Conservation (phyloP, 1,140 invertebrate species). For the Heterodera schachtii region DNA sequence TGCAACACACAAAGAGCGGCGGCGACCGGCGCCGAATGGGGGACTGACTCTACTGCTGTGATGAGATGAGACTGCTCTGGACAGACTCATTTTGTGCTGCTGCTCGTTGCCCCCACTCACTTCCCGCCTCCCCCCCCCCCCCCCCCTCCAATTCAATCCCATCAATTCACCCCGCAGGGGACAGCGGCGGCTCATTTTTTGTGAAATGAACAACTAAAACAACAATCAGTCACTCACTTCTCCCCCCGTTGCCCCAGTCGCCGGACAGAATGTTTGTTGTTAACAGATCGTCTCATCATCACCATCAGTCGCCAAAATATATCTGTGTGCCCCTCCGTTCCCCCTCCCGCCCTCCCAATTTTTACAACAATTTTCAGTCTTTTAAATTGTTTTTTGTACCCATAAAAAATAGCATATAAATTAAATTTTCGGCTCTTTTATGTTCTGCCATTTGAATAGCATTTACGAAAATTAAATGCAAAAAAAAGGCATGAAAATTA, state of each 20-base stretch:
- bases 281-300: not conserved
- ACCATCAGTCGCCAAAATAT: no score
- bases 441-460: no score
- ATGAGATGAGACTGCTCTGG: no score
- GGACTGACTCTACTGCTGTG: not conserved
- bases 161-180: not conserved
- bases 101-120: not conserved
- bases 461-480: no score
- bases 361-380: not conserved
- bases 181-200: conserved; percentile 1
- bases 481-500: no score
- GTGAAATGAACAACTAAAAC: conserved; percentile 11
- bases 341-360: not conserved
- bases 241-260: not conserved
- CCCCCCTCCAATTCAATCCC: not conserved
- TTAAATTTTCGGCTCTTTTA: no score
- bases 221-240: conserved; percentile 10
- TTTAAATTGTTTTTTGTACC: no score
- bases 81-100: no score
- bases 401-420: no score
- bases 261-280: not conserved
- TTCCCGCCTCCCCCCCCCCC: no score
- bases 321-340: no score
- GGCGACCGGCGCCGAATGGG: not conserved
- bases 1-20: not conserved